Conservation (phyloP, 2,888 invertebrate species). For the Pterobdella sp. region DNA sequence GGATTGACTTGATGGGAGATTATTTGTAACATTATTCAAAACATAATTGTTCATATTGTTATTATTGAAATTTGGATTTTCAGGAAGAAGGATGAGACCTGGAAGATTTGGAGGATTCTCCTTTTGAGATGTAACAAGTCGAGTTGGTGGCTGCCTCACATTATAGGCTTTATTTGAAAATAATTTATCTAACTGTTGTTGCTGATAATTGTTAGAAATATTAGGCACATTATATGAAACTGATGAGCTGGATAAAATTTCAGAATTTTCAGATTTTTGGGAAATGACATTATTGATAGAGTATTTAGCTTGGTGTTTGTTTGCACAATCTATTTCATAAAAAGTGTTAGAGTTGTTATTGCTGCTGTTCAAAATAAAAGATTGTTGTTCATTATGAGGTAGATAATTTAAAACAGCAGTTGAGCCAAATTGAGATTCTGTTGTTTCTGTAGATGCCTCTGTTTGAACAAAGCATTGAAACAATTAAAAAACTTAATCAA, state of each 20-base stretch:
- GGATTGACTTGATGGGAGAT: too few relatives aligned
- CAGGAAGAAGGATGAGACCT: too few relatives aligned
- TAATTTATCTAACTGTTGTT: too few relatives aligned
- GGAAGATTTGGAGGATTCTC: too few relatives aligned
- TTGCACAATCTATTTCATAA: too few relatives aligned
- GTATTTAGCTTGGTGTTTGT: too few relatives aligned
- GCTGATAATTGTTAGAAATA: too few relatives aligned
- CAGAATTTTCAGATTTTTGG: not conserved
- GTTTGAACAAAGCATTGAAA: not conserved
- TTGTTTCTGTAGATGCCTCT: not conserved
- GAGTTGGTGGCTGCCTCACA: too few relatives aligned
- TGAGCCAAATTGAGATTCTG: not conserved
- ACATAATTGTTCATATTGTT: not conserved
- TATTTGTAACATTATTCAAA: too few relatives aligned
- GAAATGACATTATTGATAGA: not conserved
- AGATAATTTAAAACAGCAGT: not conserved
- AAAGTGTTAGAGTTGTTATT: not conserved
- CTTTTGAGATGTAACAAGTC: too few relatives aligned
- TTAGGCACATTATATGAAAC: not conserved
- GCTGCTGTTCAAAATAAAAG: not conserved
- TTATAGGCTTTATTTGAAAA: too few relatives aligned
- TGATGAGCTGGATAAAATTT: not conserved
- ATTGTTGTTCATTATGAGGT: not conserved
- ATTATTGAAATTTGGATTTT: not conserved
- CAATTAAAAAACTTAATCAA: not conserved